A percentile compares a stretch with the other conserved stretches of the same genome.
Evolutionary conservation across 1,140 invertebrate species (phyloP).

Genomic region (Chlorops oryzae): DNA sequence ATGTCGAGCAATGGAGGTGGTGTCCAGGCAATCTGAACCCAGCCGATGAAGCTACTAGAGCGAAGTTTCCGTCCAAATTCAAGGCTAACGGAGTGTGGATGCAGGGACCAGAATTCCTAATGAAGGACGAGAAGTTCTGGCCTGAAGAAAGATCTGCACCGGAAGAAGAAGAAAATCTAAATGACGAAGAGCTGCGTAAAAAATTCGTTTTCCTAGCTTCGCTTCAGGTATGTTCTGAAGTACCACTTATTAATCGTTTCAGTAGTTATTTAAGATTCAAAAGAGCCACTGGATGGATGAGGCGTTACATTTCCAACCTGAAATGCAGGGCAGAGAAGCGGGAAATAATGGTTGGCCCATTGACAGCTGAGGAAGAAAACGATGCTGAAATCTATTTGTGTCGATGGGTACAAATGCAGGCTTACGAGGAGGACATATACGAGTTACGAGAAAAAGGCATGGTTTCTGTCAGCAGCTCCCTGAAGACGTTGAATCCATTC

Average conservation of each 20-base stretch:
- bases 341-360: neutral
- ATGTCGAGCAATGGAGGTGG: conserved; percentile 25
- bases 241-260: neutral
- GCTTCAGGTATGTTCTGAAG: neutral
- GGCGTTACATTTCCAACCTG: neutral
- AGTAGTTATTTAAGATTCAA: neutral
- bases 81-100: neutral
- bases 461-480: no score
- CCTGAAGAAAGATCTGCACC: neutral
- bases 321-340: neutral
- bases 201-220: neutral
- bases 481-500: no score
- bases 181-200: neutral
- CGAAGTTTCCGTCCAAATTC: neutral
- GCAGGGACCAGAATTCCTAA: neutral
- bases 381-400: no score
- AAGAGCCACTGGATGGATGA: neutral
- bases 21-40: conserved; percentile 21
- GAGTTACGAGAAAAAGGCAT: no score
- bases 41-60: conserved; percentile 27
- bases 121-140: neutral
- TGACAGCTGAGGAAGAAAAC: no score
- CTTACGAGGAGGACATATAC: no score
- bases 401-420: no score
- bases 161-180: neutral